Base-by-base conservation (phyloP, 2,888 invertebrate species). In the Hydrotaea diabolus region DNA sequence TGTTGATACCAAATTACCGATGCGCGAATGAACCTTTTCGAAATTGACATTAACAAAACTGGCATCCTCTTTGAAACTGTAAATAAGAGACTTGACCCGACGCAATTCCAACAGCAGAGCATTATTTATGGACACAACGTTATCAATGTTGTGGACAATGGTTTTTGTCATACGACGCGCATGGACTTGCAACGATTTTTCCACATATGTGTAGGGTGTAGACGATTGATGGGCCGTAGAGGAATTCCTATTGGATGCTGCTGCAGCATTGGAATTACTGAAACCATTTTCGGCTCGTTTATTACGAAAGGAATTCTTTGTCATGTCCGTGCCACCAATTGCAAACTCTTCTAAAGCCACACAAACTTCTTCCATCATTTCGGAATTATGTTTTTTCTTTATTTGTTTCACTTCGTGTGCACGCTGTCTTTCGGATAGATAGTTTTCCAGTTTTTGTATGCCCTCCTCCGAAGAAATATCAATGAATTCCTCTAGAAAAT, bases 401-500 rank as follows among this genome's bases (percentile, higher is more conserved):
- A 79, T 72, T 9, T 76, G 76, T 15, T 43, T 39, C 76, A 73
- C 77, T 26, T 83, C 86, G 17, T 86, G 83, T 26, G 87, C 85
- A 0, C 81, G 82, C 11, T 82, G 46, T 2, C 86, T 85, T 57
- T 89, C 83, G 0, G 86, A 74, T 26, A 98, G 93, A 92, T 96
- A 96, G 62, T 93, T 93, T 90, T 99, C 98, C 11, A 99, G 92
- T 57, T 95, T 93, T 0, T 92, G 89, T 9, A 98, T 93, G 0
- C 98, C 98, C 77, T 96, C 95, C 0, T 93, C 90, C 0, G 96
- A 94, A 0, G 95, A 92, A 7, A 99, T 93, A 91, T 99, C 96
- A 0, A 96, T 94, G 91, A 96, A 98, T 0, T 94, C 94, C 87
- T 96, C 95, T 15, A 98, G 93, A 91, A 98, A 98, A 7, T 96